A percentile compares a stretch with the other conserved stretches of the same genome.
Evolutionary conservation across 2,113 vertebrate species (phyloP).

Genomic region (Leptodactylus fuscus): DNA sequence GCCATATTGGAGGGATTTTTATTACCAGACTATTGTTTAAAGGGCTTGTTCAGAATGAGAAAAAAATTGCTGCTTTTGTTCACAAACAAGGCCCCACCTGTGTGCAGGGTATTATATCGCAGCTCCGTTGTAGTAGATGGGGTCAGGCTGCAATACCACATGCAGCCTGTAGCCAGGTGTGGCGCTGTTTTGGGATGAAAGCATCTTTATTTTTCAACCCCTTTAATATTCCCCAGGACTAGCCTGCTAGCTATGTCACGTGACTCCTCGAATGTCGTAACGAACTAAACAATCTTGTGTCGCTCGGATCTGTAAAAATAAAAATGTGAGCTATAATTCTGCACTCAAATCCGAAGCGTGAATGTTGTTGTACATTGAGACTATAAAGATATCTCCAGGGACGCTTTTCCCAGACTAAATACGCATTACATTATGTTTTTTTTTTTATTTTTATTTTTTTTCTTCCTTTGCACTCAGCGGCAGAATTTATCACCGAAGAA

Average conservation of each 20-base stretch:
- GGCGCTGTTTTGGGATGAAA: background rate
- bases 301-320: background rate
- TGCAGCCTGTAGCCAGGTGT: background rate
- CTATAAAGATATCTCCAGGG: constrained; percentile 21
- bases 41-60: background rate
- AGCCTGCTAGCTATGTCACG: too few species aligned
- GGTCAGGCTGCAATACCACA: background rate
- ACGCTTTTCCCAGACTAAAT: constrained; percentile 37
- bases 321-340: constrained; percentile 16
- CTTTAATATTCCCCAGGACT: too few species aligned
- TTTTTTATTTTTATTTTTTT: background rate
- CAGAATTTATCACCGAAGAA: background rate
- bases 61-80: background rate
- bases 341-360: constrained; percentile 22
- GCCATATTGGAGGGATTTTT: background rate
- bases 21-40: background rate
- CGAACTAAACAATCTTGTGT: background rate
- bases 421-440: constrained; percentile 31
- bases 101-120: background rate
- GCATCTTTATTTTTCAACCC: background rate
- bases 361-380: constrained; percentile 28
- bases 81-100: background rate
- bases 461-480: background rate
- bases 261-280: background rate
- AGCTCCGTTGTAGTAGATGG: background rate